Base-by-base conservation (phyloP, 2,888 invertebrate genomes). In the Caenorhabditis japonica region DNA sequence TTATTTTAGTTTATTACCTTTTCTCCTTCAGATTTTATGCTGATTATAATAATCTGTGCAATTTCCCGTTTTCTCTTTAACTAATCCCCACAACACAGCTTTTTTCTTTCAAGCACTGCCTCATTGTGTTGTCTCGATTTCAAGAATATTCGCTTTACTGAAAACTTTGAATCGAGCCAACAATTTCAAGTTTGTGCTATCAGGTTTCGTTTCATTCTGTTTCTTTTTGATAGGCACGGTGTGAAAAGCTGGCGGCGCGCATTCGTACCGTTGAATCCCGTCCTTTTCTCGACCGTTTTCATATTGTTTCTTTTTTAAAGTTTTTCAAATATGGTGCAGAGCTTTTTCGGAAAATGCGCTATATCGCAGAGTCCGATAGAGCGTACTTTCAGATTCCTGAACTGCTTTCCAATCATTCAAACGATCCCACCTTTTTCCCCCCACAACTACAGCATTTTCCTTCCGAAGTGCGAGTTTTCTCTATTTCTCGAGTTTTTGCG, bases 401-500 rank as follows among this genome's bases (percentile, higher is more conserved):
- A n/a, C n/a, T n/a, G n/a, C n/a, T n/a, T n/a, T n/a, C n/a, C n/a
- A n/a, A n/a, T n/a, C 30, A 7, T 30, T 10, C 5, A 30, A 30
- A 30, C 30, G 30, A 30, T 30, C 30, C 30, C 30, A 7, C 30
- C 10, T 30, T 30, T 30, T 30, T 10, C 10, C 30, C n/a, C n/a
- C n/a, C n/a, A n/a, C n/a, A n/a, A n/a, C n/a, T 30, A 30, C 21
- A 23, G 61, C 46, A 53, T 52, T 62, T 62, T 55, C 55, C 21
- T 39, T 53, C 33, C 39, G 62, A 53, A 62, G 55, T 55, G 47
- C 62, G 55, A 30, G 46, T 62, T 52, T 33, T 36, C 17, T 12
- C 17, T 51, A 43, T 62, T 62, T 62, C 64, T 64, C 64, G 64
- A 64, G 47, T 56, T 56, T 64, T 64, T 64, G 25, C 64, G 64